These are phyloP conservation scores for Drosophila seclusa DNA, from an alignment of 2,888 invertebrate genomes.

Conservation along the genomic window DNA sequence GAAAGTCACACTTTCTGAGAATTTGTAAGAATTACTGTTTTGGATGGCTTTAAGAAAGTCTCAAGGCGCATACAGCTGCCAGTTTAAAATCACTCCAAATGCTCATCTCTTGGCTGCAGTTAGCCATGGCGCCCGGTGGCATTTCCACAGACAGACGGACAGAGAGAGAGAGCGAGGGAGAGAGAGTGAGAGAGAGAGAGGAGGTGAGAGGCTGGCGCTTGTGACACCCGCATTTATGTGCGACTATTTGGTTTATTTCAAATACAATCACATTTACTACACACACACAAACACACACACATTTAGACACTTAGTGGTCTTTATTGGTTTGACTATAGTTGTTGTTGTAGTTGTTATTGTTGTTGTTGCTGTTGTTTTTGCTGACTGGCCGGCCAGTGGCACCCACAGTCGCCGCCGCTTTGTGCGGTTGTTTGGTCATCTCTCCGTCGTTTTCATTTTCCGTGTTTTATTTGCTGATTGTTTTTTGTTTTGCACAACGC, in stretches of 20 bases:
- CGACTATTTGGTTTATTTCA: conserved; percentile 80
- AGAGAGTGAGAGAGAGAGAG: not conserved
- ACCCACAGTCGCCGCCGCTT: conserved; percentile 70
- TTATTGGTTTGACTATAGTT: conserved; percentile 69
- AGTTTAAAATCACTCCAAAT: not conserved
- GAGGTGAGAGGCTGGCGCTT: conserved; percentile 31
- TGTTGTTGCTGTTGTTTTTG: conserved; percentile 7
- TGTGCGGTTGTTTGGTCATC: conserved; percentile 72
- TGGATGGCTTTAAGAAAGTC: not conserved
- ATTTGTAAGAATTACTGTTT: not conserved
- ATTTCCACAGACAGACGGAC: not conserved
- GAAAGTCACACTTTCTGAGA: too few relatives aligned
- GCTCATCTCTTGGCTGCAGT: conserved; percentile 29
- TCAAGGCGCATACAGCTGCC: too few relatives aligned
- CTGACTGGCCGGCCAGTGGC: conserved; percentile 57
- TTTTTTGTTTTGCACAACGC: conserved; percentile 32
- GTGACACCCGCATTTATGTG: conserved; percentile 81
- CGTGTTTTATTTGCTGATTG: conserved; percentile 28
- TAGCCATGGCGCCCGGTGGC: not conserved
- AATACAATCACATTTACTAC: conserved; percentile 76
- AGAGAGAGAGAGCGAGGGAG: not conserved
- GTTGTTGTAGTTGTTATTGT: conserved; percentile 28
- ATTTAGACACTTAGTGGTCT: conserved; percentile 81
- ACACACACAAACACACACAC: conserved; percentile 41
- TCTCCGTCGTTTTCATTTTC: conserved; percentile 36